Evolutionary conservation across 2,113 vertebrate genomes (phyloP).

Genomic region (Podarcis raffonei): DNA sequence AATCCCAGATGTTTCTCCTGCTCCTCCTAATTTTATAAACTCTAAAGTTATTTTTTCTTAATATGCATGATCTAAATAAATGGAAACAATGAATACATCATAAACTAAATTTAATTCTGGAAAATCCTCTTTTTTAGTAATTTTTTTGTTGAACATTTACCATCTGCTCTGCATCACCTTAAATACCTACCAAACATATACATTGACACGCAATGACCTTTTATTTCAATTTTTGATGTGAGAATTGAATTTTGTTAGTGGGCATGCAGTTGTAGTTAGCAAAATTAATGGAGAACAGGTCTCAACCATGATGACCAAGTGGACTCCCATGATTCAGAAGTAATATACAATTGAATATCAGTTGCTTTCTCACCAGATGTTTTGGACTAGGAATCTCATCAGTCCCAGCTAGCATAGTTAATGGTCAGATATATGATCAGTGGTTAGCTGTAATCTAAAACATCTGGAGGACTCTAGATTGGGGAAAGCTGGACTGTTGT

Average conservation of each 20-base stretch:
- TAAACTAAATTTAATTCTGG: background rate
- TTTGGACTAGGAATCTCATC: too few species aligned
- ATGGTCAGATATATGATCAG: too few species aligned
- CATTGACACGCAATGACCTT: background rate
- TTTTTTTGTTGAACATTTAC: background rate
- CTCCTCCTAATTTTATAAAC: slow-evolving; percentile 7
- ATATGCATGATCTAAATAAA: slow-evolving; percentile 3
- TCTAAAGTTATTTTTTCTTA: background rate
- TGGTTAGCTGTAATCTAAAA: too few species aligned
- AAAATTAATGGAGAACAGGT: background rate
- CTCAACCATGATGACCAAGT: background rate
- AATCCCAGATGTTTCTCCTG: slow-evolving; percentile 7
- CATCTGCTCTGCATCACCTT: background rate
- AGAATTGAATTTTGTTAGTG: background rate
- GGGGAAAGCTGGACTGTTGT: background rate
- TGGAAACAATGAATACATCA: background rate
- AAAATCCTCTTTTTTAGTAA: background rate
- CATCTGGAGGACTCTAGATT: too few species aligned
- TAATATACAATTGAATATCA: background rate
- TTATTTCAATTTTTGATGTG: background rate
- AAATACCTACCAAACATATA: background rate
- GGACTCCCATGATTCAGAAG: background rate
- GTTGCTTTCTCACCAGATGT: background rate
- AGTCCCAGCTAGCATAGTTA: too few species aligned
- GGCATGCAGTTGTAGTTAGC: background rate